phyloP scores from a whole-genome alignment of 2,113 vertebrate species.

The Mastomys natalensis region DNA sequence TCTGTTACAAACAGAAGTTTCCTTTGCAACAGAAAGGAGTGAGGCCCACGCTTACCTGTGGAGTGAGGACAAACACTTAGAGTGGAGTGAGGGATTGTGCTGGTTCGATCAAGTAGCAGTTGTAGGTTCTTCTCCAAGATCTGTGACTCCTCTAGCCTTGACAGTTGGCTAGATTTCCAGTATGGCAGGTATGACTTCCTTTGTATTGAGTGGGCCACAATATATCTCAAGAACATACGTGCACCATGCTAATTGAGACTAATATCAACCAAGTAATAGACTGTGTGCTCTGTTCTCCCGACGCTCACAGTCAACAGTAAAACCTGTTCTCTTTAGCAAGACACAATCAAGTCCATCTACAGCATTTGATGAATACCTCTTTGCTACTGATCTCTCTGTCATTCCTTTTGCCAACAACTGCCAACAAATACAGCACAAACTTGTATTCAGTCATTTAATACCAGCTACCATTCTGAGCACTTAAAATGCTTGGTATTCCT shows the following conservation, averaged over 20 bases:
- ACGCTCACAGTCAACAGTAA: neutral
- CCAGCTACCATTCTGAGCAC: neutral
- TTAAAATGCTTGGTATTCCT: neutral
- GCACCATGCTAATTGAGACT: neutral
- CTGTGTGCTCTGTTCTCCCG: neutral
- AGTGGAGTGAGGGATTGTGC: neutral
- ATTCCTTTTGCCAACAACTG: neutral
- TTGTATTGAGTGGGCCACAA: neutral
- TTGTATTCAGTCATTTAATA: neutral
- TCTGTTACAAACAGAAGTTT: neutral
- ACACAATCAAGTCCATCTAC: neutral
- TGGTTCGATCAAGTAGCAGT: neutral
- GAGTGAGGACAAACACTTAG: neutral
- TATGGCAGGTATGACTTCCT: too few species aligned
- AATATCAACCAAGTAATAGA: neutral
- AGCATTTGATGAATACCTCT: constrained; percentile 18
- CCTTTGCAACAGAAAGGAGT: neutral
- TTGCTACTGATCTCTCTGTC: neutral
- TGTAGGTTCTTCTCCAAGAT: neutral
- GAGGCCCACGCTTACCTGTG: neutral
- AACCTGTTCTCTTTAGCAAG: neutral
- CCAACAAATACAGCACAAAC: neutral
- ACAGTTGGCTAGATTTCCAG: neutral
- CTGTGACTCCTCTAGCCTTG: neutral
- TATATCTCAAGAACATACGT: neutral